These are phyloP conservation scores for Erannis defoliaria DNA, from an alignment of 2,888 invertebrate genomes.

Conservation along the genomic window DNA sequence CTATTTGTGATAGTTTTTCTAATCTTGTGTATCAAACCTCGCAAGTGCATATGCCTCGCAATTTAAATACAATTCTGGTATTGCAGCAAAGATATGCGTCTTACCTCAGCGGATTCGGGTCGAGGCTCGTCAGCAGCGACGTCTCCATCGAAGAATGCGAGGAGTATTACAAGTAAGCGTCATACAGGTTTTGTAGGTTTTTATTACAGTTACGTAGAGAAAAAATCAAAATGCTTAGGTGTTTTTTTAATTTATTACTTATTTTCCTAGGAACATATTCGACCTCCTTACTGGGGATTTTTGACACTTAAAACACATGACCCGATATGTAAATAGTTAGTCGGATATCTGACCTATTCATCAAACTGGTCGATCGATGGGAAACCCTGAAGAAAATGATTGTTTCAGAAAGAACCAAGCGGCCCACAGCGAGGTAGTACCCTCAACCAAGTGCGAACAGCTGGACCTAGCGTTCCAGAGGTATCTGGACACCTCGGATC, in stretches of 20 bases:
- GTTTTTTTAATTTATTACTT: no score
- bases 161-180: slow-evolving; percentile 76
- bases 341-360: no score
- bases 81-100: slow-evolving; percentile 87
- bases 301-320: no score
- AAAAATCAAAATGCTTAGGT: no score
- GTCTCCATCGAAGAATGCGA: slow-evolving; percentile 87
- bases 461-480: slow-evolving; percentile 73
- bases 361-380: no score
- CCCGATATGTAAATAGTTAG: no score
- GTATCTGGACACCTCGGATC: slow-evolving; percentile 74
- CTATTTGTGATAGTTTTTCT: no score
- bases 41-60: neutral
- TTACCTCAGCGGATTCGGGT: slow-evolving; percentile 87
- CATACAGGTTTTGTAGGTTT: neutral
- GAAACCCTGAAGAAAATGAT: neutral
- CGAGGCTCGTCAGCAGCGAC: slow-evolving; percentile 82
- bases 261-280: no score
- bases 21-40: no score
- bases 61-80: neutral
- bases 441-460: slow-evolving; percentile 65
- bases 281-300: no score
- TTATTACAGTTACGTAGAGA: no score
- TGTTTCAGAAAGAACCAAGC: slow-evolving; percentile 73
- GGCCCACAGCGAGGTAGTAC: slow-evolving; percentile 52